Base-by-base conservation (phyloP, 2,113 vertebrate genomes). In the Megaceryle torquata region DNA sequence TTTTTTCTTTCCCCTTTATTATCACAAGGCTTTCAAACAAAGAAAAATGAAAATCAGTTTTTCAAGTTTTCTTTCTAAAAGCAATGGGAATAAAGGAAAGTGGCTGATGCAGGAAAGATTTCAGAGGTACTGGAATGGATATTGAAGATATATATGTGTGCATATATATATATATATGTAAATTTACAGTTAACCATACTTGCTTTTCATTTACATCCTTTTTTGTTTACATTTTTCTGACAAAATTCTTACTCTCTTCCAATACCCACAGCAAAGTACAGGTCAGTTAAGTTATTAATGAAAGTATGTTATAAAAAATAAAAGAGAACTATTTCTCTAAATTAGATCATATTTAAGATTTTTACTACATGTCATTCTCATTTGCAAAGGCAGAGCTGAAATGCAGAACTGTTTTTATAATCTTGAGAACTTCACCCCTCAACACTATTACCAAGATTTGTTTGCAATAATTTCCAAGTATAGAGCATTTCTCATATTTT, bases 261-360 rank as follows among this genome's bases (percentile, higher is more conserved):
- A 61, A 92, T 69, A 96, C 88, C 31, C 76, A 87, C 10, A 95
- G 83, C 74, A 89, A 95, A 94, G 53, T 56, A 71, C 76, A 97
- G 89, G 51, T 24, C 70, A 88, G 53, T 70, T 96, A 92, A 88
- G 53, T 70, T 96, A 92, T 60, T 86, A 93, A 88, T 63, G 50
- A 79, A 95, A 91, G 50, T 31, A 74, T 46, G 33, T 41, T 91
- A 37, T 69, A 72, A 95, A 83, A 82, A 59, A 16, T 57, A 84
- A 51, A 21, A 67, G 35, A 80, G 70, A 85, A 77, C 46, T 82
- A 22, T 19, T 53, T 93, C 31, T 78, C 44, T 41, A 53, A 77
- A 68, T 51, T 72, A 43, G 31, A 80, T 53, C 10, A 39, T 37
- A 76, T 59, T 92, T 83, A 95, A 84, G 21, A 70, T 46, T 39